phyloP scores from a whole-genome alignment of 2,797 vertebrate genomes.

The Lepus oiostolus region DNA sequence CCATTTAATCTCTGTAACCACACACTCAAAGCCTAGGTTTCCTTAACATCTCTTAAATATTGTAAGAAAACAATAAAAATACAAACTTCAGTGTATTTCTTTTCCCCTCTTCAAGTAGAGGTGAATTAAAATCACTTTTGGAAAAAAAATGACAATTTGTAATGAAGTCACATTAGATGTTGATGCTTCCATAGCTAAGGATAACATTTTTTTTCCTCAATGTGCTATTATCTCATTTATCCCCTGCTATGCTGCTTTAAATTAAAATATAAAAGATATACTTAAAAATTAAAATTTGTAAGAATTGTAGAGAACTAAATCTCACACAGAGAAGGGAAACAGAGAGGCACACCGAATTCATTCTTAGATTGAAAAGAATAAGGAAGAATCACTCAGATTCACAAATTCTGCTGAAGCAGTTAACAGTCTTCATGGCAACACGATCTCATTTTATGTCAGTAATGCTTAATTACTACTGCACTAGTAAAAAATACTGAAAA shows the following conservation, averaged over 20 bases:
- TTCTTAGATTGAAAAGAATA: conserved; percentile 41
- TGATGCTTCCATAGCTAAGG: not conserved
- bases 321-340: not conserved
- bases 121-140: conserved; percentile 18
- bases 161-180: not conserved
- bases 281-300: conserved; percentile 16
- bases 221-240: not conserved
- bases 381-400: conserved; percentile 29
- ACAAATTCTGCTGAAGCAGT: conserved; percentile 9
- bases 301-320: not conserved
- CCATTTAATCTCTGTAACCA: conserved; percentile 14
- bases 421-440: conserved; percentile 34
- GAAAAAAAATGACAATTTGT: not conserved
- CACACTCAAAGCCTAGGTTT: conserved; percentile 46
- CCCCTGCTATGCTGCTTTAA: not conserved
- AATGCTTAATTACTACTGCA: not conserved
- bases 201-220: not conserved
- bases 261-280: conserved; percentile 38
- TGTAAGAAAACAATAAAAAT: conserved; percentile 3
- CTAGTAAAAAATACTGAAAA: conserved; percentile 16
- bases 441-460: conserved; percentile 26
- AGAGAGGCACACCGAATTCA: not conserved
- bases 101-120: not conserved
- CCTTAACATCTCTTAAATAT: conserved; percentile 33
- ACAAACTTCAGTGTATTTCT: not conserved